Base-by-base conservation (phyloP, 2,797 vertebrate species). In the Channallabes apus region DNA sequence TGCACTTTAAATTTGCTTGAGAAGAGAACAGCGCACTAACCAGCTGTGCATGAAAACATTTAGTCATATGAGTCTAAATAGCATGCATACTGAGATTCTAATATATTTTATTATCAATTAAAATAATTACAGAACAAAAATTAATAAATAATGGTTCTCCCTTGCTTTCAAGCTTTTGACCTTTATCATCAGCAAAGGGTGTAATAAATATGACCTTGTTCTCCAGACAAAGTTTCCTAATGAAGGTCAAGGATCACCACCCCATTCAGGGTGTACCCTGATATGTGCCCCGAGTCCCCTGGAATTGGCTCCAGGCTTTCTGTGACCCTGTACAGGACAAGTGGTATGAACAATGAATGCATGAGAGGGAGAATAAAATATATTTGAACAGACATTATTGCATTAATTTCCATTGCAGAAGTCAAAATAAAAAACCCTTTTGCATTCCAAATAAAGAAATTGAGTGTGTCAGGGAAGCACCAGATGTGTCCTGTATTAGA, bases 1-100 rank as follows among this genome's bases (percentile, higher is more conserved):
- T 86, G 83, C 85, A 80, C 85, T 89, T 89, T 88, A 89, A 80
- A 82, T 86, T 86, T 78, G 67, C 84, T 88, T 80, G 84, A 89
- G 87, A 83, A 72, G 79, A 85, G 71, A 64, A 20, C 82, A 88
- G 84, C 64, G 82, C 80, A 88, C 85, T 82, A 88, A 82, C 80
- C 87, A 88, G 87, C 86, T 87, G 87, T 85, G 87, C 82, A 73
- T 58, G 56, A 32, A 75, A 85, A 82, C 81, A 80, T 82, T 67
- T 7, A 78, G 84, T 62, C 82, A 83, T 86, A 86, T 84, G 84
- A 78, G 82, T 64, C 68, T 78, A 82, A 79, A 58, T 73, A 29
- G 71, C 85, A 86, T 81, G 80, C 85, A 73, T 75, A 80, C 80
- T 82, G 64, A 35, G 85, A 82, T 79, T 64, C 85, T 88, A 81